Conservation (phyloP, 2,113 vertebrate species). For the Pteruthius melanotis region DNA sequence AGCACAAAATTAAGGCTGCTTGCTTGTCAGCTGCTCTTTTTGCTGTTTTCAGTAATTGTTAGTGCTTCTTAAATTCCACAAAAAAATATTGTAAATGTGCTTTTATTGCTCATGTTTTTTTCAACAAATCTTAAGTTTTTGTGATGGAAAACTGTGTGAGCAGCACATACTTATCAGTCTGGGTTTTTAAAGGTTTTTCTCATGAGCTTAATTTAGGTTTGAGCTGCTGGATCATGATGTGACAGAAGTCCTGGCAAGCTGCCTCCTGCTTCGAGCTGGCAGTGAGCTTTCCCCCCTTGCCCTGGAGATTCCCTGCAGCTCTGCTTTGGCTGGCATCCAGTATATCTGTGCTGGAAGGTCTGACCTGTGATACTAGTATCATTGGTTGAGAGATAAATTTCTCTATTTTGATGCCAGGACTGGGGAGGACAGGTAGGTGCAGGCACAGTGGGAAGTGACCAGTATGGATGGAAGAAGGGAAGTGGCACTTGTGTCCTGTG, state of each 20-base stretch:
- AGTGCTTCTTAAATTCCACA: neutral
- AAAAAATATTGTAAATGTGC: neutral
- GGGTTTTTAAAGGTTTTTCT: neutral
- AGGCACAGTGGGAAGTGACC: neutral
- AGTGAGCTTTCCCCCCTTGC: neutral
- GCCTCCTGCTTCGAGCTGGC: neutral
- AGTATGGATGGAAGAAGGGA: neutral
- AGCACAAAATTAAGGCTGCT: neutral
- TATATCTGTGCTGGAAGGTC: neutral
- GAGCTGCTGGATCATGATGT: neutral
- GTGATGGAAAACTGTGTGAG: neutral
- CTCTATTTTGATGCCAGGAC: neutral
- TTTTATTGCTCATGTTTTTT: neutral
- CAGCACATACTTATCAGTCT: neutral
- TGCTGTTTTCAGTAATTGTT: neutral
- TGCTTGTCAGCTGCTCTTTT: neutral
- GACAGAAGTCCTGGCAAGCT: neutral
- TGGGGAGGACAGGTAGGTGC: neutral
- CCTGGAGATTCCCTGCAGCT: neutral
- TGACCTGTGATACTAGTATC: accelerated
- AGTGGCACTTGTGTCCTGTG: neutral
- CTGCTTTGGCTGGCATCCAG: neutral
- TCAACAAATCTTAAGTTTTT: neutral
- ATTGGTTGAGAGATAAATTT: neutral
- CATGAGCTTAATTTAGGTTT: neutral